Base-by-base conservation (phyloP, 2,888 invertebrate species). In the Notocelia uddmanniana region DNA sequence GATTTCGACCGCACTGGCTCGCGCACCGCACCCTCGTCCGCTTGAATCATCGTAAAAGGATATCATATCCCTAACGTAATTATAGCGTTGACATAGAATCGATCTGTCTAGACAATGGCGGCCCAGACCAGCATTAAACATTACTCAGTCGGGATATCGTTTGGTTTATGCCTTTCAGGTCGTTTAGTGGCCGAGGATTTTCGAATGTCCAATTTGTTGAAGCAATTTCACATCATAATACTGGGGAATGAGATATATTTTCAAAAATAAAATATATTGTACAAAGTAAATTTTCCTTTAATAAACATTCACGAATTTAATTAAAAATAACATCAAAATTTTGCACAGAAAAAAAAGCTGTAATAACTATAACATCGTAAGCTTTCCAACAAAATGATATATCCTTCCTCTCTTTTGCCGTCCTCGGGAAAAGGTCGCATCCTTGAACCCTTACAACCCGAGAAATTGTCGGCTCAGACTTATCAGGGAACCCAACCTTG, bases 61-160 rank as follows among this genome's bases (percentile, higher is more conserved):
- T 69, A 79, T 69, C 74, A 68, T 69, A 79, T 69, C 74, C 74
- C 75, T 86, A 86, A 87, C 84, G 81, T 84, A 85, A 89, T 87
- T 85, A 85, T 79, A 77, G 70, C 52, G 82, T 83, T 84, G 83
- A 83, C 83, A 83, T 81, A 82, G 82, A 91, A 92, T 93, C 92
- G 92, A 93, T 92, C 85, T 83, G 92, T 91, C 92, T 92, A 92
- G 92, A 92, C 92, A 83, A 79, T 82, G 79, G 78, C 81, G 78
- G 81, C 77, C 81, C 76, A 76, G 71, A 75, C 74, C 8, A 74
- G 76, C 76, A 78, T 79, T 77, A 79, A 81, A 80, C 76, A 76
- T 77, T 76, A 74, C 75, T 66, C 57, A 69, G 66, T 59, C 63
- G 62, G 70, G 74, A 70, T 74, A 70, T 54, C 64, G 74, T 74